Evolutionary conservation across 2,888 invertebrate genomes (phyloP), one percentile per base, ranked within the genome.

Genomic region (Laspeyria flexula): DNA sequence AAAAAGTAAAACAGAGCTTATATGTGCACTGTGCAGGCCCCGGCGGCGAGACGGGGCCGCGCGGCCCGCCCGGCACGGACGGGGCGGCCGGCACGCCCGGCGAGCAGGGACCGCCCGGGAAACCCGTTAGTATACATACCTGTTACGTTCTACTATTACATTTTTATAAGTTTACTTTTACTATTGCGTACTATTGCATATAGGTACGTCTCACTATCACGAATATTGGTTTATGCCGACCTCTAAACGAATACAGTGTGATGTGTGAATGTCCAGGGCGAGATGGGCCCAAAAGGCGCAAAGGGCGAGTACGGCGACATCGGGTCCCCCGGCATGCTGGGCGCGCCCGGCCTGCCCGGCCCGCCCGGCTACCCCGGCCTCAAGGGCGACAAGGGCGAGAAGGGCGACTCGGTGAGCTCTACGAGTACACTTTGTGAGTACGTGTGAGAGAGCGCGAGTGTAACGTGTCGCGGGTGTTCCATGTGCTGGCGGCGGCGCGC

Each of bases 261-360:
- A 21, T 21, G 21, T 34, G 7, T 43, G 16, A 6, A 7, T 41
- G 30, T 81, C 0, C 86, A 96, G 94, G 98, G 98, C 40, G 94
- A 95, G 75, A 93, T 95, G 70, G 98, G 98, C 13, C 96, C 96
- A 3, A 97, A 97, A 77, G 98, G 98, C 39, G 96, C 96, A 65
- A 96, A 96, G 77, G 97, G 97, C 46, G 96, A 96, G 78, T 96
- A 96, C 81, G 98, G 98, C 7, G 97, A 97, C 81, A 97, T 98
- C 84, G 98, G 98, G 37, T 97, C 97, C 6, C 97, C 98, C 9
- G 98, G 99, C 54, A 94, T 98, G 75, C 97, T 98, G 95, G 98
- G 98, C 65, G 97, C 98, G 25, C 98, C 98, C 11, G 98, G 98
- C 15, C 84, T 96, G 63, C 96, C 96, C 6, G 96, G 96, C 46